These are phyloP conservation scores for Peucedramus taeniatus DNA, from an alignment of 2,113 vertebrate genomes.

Conservation along the genomic window DNA sequence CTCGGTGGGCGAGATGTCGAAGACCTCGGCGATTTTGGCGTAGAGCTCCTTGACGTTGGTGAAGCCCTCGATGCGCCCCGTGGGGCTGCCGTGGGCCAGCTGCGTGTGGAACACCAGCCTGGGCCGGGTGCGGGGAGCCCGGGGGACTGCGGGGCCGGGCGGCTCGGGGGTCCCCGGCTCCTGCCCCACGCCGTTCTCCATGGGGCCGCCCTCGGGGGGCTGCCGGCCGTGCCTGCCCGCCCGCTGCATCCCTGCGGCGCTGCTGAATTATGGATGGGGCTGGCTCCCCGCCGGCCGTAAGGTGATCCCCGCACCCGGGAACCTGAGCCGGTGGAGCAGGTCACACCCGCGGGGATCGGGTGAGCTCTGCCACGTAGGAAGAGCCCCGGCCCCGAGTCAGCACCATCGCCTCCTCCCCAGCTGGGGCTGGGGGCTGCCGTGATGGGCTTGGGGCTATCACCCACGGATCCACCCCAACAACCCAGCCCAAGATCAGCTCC, in stretches of 20 bases:
- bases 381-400: not conserved
- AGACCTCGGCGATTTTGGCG: slow-evolving; percentile 93
- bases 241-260: slow-evolving; percentile 42
- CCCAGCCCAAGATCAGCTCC: fast-evolving
- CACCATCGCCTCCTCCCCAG: not conserved
- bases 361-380: not conserved
- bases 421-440: not conserved
- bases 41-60: slow-evolving; percentile 98
- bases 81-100: slow-evolving; percentile 94
- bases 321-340: slow-evolving; percentile 63
- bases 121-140: slow-evolving; percentile 72
- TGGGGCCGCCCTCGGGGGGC: slow-evolving; percentile 69
- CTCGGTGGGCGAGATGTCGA: slow-evolving; percentile 92
- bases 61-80: slow-evolving; percentile 91
- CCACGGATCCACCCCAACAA: no score
- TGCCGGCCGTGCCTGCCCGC: slow-evolving; percentile 51
- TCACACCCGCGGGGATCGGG: slow-evolving; percentile 32
- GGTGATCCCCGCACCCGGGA: slow-evolving; percentile 61
- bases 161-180: slow-evolving; percentile 48
- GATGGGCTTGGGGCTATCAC: not conserved
- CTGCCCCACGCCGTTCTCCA: slow-evolving; percentile 59
- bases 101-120: slow-evolving; percentile 92
- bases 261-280: slow-evolving; percentile 83
- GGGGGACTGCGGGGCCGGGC: slow-evolving; percentile 30
- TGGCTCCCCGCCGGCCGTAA: slow-evolving; percentile 64